Base-by-base conservation (phyloP, 2,888 invertebrate genomes). In the Apoderus coryli region DNA sequence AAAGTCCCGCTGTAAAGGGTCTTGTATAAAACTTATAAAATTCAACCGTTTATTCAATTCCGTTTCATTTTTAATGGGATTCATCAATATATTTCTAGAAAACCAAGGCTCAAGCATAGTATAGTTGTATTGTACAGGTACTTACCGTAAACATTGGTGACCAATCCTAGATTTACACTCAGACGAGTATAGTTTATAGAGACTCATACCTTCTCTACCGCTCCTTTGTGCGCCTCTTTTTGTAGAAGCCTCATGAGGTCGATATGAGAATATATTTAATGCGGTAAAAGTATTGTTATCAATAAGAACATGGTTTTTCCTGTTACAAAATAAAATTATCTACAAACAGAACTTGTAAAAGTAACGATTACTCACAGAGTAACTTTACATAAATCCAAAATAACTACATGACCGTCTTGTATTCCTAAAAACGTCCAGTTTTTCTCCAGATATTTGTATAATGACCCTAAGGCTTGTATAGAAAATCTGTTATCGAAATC, bases 131-230 rank as follows among this genome's bases (percentile, higher is more conserved):
- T 9, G 6, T n/a, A 6, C 25, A 13, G 9, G 30, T 10, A 27
- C 30, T 23, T 35, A 74, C 78, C 72, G 72, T 53, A 81, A 60
- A 41, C 64, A 57, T 28, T 60, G 62, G 32, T 67, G 64, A 0
- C 85, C 85, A 7, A 74, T 60, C 39, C 67, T 65, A 1, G 82
- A 81, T 40, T 67, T 67, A 47, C 84, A 81, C 41, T 73, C 74
- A 9, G 45, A 40, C 1, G 52, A 48, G 46, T 80, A 67, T 25
- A 85, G 52, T 16, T 71, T 71, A 51, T 64, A 82, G 3, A 86
- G 58, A 46, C 81, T 81, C 13, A 77, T 59, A 0, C 80, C 80
- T 52, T 82, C 81, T 45, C 69, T 71, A 32, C 52, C 62, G 37
- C 62, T 60, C 4, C 63, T 63, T 2, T 61, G 62, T 14, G 61